Percentiles rank a stretch among this genome's conserved stretches.
Conservation (phyloP, 2,113 vertebrate genomes). For the Alces alces region DNA sequence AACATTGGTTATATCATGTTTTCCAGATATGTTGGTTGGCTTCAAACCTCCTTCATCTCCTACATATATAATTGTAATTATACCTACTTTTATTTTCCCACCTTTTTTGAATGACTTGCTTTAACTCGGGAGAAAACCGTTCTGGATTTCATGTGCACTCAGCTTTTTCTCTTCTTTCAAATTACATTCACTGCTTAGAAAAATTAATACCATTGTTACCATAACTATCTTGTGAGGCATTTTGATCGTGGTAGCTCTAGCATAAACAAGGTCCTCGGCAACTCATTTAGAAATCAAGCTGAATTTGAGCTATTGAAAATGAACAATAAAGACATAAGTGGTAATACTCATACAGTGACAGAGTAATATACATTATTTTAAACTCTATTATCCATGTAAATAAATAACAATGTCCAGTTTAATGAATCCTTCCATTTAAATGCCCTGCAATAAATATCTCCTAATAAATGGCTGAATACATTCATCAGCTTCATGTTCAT, state of each 20-base stretch:
- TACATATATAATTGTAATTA: background rate
- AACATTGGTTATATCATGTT: background rate
- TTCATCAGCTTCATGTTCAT: background rate
- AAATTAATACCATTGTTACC: background rate
- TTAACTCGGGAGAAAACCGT: background rate
- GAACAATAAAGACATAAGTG: background rate
- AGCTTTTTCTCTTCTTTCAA: background rate
- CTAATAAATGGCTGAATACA: background rate
- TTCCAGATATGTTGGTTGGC: background rate
- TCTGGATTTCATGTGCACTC: background rate
- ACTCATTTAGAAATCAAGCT: constrained; percentile 1
- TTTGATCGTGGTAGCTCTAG: background rate
- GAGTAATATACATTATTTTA: background rate
- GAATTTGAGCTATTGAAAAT: background rate
- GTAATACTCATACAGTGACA: background rate
- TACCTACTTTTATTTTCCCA: background rate
- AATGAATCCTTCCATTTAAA: background rate
- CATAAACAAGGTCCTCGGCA: background rate
- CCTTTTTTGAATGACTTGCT: background rate
- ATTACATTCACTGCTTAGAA: background rate
- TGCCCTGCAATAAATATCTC: background rate
- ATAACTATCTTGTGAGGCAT: background rate
- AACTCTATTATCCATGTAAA: background rate
- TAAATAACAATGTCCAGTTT: background rate
- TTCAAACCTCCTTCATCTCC: background rate